Percentiles rank a stretch among this genome's conserved stretches.
These are phyloP conservation scores for Vanessa atalanta DNA, from an alignment of 1,140 invertebrate genomes.

Conservation along the genomic window DNA sequence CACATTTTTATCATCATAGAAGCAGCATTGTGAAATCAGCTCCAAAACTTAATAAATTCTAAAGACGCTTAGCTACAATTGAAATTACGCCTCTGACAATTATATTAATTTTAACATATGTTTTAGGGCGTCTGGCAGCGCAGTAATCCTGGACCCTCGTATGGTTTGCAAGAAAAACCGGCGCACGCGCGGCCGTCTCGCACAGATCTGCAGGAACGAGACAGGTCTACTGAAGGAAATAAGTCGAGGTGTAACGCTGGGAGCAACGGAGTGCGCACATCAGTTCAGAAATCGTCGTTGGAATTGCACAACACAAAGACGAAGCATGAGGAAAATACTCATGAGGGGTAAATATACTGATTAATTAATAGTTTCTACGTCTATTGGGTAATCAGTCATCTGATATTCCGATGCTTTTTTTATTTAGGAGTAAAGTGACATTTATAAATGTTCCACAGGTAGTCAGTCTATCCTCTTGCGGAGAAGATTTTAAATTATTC, in stretches of 20 bases:
- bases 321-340: conserved; percentile 90
- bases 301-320: conserved; percentile 90
- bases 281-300: conserved; percentile 91
- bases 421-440: too few species aligned
- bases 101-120: background rate
- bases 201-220: conserved; percentile 88
- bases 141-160: conserved; percentile 92
- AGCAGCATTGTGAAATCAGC: too few species aligned
- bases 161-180: conserved; percentile 90
- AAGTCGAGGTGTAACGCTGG: conserved; percentile 87
- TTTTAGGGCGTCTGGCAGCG: conserved; percentile 88
- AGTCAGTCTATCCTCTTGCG: too few species aligned
- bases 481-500: too few species aligned
- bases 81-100: background rate
- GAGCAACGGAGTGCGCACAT: conserved; percentile 90
- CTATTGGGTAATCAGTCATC: background rate
- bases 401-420: too few species aligned
- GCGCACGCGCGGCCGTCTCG: conserved; percentile 86
- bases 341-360: conserved; percentile 84
- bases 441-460: too few species aligned
- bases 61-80: background rate
- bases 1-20: too few species aligned
- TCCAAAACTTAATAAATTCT: too few species aligned
- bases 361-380: background rate
- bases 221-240: conserved; percentile 89